phyloP scores from a whole-genome alignment of 2,113 vertebrate species.

The Perccottus glenii region DNA sequence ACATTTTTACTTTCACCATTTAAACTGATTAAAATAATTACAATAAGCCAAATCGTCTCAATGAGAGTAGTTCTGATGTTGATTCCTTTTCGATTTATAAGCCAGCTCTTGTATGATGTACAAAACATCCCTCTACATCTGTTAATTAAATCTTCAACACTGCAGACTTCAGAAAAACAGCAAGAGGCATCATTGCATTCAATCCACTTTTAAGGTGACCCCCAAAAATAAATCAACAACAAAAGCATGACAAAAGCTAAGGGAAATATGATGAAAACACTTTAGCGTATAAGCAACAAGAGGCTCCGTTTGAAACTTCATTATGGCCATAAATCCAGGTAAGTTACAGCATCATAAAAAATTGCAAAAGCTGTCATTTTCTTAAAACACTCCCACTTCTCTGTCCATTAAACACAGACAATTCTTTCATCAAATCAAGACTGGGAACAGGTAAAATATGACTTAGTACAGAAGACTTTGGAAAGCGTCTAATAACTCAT shows the following conservation, averaged over 20 bases:
- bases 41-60: no score
- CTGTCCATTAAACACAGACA: slow-evolving; percentile 71
- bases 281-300: slow-evolving; percentile 61
- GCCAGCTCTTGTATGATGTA: not conserved
- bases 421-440: slow-evolving; percentile 76
- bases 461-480: slow-evolving; percentile 53
- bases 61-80: no score
- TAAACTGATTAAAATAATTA: no score
- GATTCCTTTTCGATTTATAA: not conserved
- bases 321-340: slow-evolving; percentile 69
- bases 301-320: slow-evolving; percentile 69
- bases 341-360: slow-evolving; percentile 62
- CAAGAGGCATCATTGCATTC: slow-evolving; percentile 34
- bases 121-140: not conserved
- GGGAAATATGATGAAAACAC: slow-evolving; percentile 64
- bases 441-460: slow-evolving; percentile 63
- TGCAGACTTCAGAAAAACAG: slow-evolving; percentile 18
- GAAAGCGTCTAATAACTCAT: slow-evolving; percentile 71
- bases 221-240: slow-evolving; percentile 67
- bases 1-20: no score
- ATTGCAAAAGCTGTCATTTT: slow-evolving; percentile 62
- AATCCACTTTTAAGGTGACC: slow-evolving; percentile 63
- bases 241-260: slow-evolving; percentile 49
- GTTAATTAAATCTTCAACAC: not conserved
- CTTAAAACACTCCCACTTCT: slow-evolving; percentile 63